phyloP scores from a whole-genome alignment of 2,113 vertebrate species.

The Bufo gargarizans region DNA sequence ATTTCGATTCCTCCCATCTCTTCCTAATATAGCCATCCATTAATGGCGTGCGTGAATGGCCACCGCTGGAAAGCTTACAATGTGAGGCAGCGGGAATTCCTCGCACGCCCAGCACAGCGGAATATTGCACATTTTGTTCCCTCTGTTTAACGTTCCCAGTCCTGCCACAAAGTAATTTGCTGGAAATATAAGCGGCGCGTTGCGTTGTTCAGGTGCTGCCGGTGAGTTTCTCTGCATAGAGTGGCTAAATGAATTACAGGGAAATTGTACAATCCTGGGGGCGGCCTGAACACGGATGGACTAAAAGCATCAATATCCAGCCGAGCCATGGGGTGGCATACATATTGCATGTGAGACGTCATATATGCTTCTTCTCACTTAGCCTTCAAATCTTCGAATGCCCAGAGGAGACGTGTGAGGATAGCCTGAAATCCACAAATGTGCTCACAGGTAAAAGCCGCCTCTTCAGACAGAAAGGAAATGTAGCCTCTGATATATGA shows the following conservation, averaged over 20 bases:
- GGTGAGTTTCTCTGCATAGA: too few relatives aligned
- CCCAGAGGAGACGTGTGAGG: constrained; percentile 17
- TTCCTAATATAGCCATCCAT: neutral
- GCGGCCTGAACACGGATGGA: neutral
- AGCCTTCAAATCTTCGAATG: neutral
- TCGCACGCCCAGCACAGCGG: constrained; percentile 12
- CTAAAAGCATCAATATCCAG: constrained; percentile 23
- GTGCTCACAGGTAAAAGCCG: too few relatives aligned
- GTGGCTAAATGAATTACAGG: neutral
- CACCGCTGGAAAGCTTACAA: constrained; percentile 29
- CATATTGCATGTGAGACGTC: constrained; percentile 26
- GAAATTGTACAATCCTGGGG: neutral
- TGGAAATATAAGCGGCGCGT: constrained; percentile 12
- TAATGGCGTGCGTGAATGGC: neutral
- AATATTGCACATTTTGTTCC: constrained; percentile 45
- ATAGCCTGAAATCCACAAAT: too few relatives aligned
- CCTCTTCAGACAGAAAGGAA: neutral
- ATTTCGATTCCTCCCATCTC: neutral
- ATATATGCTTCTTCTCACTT: neutral
- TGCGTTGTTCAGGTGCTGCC: neutral
- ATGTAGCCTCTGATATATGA: neutral
- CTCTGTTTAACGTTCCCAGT: constrained; percentile 19
- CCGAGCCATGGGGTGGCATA: constrained; percentile 2
- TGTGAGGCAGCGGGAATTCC: constrained; percentile 36
- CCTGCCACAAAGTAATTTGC: neutral